phyloP scores from a whole-genome alignment of 2,113 vertebrate species.

The Bos javanicus region DNA sequence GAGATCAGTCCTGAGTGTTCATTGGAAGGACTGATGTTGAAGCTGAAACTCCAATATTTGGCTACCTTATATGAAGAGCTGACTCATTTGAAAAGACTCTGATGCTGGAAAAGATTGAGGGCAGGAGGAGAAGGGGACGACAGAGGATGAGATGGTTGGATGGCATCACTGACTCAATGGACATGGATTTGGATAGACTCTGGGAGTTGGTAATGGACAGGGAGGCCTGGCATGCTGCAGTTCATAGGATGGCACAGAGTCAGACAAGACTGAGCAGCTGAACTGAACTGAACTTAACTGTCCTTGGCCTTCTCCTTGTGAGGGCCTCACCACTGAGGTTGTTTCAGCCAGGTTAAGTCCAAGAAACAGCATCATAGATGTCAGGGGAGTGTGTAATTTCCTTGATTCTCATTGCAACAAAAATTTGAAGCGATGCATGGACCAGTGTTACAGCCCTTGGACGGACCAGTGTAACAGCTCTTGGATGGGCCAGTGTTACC shows the following conservation, averaged over 20 bases:
- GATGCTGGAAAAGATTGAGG: background rate
- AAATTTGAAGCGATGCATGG: background rate
- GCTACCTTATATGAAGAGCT: rapidly evolving
- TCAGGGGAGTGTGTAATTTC: background rate
- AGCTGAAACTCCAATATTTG: background rate
- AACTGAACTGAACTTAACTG: background rate
- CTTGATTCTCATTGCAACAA: background rate
- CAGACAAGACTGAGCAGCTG: background rate
- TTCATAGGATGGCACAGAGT: rapidly evolving
- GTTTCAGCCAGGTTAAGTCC: background rate
- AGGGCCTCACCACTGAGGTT: background rate
- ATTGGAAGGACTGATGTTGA: background rate
- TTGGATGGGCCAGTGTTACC: background rate
- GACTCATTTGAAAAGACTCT: background rate
- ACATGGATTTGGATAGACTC: background rate
- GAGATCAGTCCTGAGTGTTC: background rate
- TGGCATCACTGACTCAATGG: background rate
- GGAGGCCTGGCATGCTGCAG: background rate
- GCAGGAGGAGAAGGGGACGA: background rate
- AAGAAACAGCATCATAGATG: background rate
- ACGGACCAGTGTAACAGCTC: no score
- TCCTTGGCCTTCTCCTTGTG: background rate
- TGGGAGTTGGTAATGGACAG: rapidly evolving
- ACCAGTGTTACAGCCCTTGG: background rate
- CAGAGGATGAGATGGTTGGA: background rate